These are phyloP conservation scores for Labroides dimidiatus DNA, from an alignment of 2,797 vertebrate species.

Conservation along the genomic window DNA sequence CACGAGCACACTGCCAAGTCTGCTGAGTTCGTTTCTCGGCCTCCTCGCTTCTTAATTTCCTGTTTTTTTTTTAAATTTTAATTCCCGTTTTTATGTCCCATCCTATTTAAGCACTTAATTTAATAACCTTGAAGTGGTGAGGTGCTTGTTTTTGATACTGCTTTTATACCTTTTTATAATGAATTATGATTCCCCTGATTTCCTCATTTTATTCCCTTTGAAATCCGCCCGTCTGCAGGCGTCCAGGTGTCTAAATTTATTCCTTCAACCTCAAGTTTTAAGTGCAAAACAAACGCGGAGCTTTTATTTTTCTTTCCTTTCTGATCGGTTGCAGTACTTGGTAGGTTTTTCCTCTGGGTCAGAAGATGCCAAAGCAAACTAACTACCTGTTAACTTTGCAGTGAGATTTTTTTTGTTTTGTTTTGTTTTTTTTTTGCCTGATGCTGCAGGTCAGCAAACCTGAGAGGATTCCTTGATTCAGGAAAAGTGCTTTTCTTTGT, in stretches of 20 bases:
- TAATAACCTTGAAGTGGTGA: conserved; percentile 44
- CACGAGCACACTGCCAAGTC: conserved; percentile 35
- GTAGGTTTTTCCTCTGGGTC: conserved; percentile 7
- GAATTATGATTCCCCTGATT: conserved; percentile 4
- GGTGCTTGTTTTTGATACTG: conserved; percentile 43
- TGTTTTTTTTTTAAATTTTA: neutral
- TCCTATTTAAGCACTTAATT: conserved; percentile 65
- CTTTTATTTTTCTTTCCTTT: neutral
- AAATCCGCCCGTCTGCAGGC: neutral
- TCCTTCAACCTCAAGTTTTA: conserved; percentile 3
- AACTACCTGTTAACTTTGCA: conserved; percentile 69
- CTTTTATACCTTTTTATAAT: conserved; percentile 21
- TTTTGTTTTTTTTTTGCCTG: conserved; percentile 22
- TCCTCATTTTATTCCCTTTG: neutral
- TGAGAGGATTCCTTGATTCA: conserved; percentile 26
- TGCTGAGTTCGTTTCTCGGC: conserved; percentile 30
- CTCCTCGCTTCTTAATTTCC: no score
- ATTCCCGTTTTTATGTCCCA: conserved; percentile 15
- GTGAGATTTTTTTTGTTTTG: conserved; percentile 45
- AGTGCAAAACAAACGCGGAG: neutral
- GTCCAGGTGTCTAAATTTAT: conserved; percentile 20
- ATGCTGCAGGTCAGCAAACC: conserved; percentile 74
- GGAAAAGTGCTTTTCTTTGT: conserved; percentile 16
- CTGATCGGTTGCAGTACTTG: conserved; percentile 21
- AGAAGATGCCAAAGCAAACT: conserved; percentile 65